Evolutionary conservation across 2,888 invertebrate species (phyloP).

Genomic region (Herminia tarsipennalis): DNA sequence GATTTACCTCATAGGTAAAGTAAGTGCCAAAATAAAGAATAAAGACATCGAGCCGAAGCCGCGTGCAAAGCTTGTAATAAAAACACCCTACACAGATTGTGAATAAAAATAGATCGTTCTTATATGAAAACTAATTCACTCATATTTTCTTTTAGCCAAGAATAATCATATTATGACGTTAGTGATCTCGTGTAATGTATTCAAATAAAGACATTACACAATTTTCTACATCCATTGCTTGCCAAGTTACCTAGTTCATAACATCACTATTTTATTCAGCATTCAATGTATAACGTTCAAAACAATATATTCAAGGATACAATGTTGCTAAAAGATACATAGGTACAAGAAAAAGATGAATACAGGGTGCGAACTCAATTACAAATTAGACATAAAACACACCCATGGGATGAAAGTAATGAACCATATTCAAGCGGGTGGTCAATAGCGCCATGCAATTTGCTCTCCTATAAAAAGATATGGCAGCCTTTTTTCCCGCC

Average conservation of each 20-base stretch:
- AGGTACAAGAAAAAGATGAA: conserved; percentile 50
- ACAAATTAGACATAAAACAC: conserved; percentile 74
- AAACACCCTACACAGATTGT: no score
- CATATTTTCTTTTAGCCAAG: conserved; percentile 44
- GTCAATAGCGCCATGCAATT: conserved; percentile 70
- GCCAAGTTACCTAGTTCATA: background rate
- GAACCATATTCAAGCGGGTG: conserved; percentile 80
- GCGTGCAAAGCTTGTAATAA: no score
- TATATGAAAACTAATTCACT: conserved; percentile 48
- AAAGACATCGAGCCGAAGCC: no score
- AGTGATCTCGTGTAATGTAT: conserved; percentile 29
- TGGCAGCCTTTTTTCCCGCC: conserved; percentile 30
- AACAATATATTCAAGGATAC: background rate
- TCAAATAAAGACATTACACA: background rate
- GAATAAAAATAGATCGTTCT: conserved; percentile 50
- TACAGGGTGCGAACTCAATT: conserved; percentile 72
- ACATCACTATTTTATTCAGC: background rate
- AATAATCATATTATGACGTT: conserved; percentile 56
- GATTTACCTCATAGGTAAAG: no score
- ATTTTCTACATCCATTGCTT: conserved; percentile 21
- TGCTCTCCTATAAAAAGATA: conserved; percentile 72
- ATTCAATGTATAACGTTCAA: conserved; percentile 32
- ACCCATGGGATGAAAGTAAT: conserved; percentile 71
- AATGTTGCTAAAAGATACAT: background rate
- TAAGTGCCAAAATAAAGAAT: background rate